A percentile compares a stretch with the other conserved stretches of the same genome.
Conservation (phyloP, 2,797 vertebrate genomes). For the Macropodus opercularis region DNA sequence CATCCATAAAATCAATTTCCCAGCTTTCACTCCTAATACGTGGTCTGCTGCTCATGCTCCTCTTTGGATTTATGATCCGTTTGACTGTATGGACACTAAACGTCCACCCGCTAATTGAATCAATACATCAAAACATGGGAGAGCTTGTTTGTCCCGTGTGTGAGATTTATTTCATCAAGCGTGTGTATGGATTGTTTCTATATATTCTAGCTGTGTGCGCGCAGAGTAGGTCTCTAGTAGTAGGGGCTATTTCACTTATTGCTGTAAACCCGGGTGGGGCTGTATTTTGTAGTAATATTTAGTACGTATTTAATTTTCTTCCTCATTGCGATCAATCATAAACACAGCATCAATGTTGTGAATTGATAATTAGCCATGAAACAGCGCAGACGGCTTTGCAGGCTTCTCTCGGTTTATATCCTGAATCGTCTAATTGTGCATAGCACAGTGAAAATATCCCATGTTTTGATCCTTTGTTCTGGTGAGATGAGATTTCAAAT, state of each 20-base stretch:
- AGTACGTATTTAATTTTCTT: too few species aligned
- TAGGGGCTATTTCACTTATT: conserved; percentile 22
- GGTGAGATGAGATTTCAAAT: too few species aligned
- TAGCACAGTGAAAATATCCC: too few species aligned
- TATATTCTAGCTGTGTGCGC: conserved; percentile 2
- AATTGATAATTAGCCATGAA: too few species aligned
- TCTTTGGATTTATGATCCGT: conserved; percentile 45
- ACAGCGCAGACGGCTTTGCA: too few species aligned
- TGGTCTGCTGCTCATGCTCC: background rate
- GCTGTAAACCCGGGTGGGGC: background rate
- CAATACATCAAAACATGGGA: conserved; percentile 35
- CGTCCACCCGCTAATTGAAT: conserved; percentile 37
- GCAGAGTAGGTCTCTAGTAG: conserved; percentile 7
- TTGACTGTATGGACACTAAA: conserved; percentile 17
- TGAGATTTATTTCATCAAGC: conserved; percentile 32
- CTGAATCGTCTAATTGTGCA: too few species aligned
- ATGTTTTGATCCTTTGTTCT: too few species aligned
- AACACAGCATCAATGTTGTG: too few species aligned
- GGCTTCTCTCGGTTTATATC: too few species aligned
- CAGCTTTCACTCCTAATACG: conserved; percentile 18
- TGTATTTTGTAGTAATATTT: background rate
- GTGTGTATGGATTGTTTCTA: conserved; percentile 6
- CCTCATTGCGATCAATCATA: too few species aligned
- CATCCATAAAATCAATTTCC: conserved; percentile 25
- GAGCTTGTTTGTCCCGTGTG: conserved; percentile 13